Base-by-base conservation (phyloP, 2,888 invertebrate genomes). In the Chelonus formosanus region DNA sequence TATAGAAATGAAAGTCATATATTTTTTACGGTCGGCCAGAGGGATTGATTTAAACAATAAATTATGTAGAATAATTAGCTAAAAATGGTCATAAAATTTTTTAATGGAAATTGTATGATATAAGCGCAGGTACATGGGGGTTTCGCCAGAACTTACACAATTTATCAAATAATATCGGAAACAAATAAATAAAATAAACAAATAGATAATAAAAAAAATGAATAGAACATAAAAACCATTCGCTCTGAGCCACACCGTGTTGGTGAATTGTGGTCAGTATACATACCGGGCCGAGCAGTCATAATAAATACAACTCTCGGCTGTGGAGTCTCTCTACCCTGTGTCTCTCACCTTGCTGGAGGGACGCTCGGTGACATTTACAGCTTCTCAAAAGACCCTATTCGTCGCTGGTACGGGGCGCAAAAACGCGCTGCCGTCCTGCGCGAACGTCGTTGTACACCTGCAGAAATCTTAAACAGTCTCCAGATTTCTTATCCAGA, bases 401-500 rank as follows among this genome's bases (percentile, higher is more conserved):
- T 71, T 75, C 72, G 74, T 77, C 76, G 75, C 79, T 74, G 75
- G 73, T 73, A 64, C 69, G 63, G 65, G 63, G 57, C 67, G 65
- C 68, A 55, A 55, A 48, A 47, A 56, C 70, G 76, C 78, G 76
- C 78, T 73, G 74, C 74, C 74, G 75, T 76, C 75, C 74, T 69
- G 73, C 70, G 71, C 71, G 70, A 71, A 77, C 75, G 69, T 73
- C 72, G 65, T 48, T 55, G 69, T 71, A 73, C 81, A 83, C 81
- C 83, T 83, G 83, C 78, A 76, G 79, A 82, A 83, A 82, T 81
- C 80, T 83, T 82, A 83, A 82, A 84, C 83, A 82, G 82, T 80
- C 82, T 83, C 79, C 82, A 81, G 76, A 69, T 80, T 77, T 79
- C 79, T 80, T 79, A 80, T 81, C 79, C 80, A 60, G 53, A 52